Percentiles rank a stretch among this genome's conserved stretches.
These are phyloP conservation scores for Perccottus glenii DNA, from an alignment of 2,113 vertebrate species.

Conservation along the genomic window DNA sequence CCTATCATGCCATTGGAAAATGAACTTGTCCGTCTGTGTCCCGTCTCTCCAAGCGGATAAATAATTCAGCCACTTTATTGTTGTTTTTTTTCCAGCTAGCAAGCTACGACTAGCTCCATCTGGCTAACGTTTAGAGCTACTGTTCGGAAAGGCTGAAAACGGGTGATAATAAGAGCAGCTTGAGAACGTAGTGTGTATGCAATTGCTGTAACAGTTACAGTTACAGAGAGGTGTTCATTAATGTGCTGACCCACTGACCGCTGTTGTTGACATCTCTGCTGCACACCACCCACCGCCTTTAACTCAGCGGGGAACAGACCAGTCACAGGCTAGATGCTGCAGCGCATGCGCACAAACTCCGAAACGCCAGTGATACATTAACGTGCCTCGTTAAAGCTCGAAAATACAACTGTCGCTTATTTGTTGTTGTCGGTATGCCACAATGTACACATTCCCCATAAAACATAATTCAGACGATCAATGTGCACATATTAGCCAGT, in stretches of 20 bases:
- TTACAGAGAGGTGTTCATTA: not conserved
- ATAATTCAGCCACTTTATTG: slow-evolving; percentile 11
- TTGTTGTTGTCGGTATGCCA: not conserved
- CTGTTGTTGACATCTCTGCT: slow-evolving; percentile 61
- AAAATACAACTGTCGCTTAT: not conserved
- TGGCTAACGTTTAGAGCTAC: not conserved
- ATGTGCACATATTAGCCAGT: no score
- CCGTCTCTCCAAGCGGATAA: not conserved
- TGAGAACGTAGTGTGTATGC: accelerated
- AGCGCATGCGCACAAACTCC: slow-evolving; percentile 26
- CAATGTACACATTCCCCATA: no score
- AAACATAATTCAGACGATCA: no score
- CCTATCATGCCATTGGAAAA: not conserved
- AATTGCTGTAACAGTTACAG: not conserved
- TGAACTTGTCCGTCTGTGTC: not conserved
- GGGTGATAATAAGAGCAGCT: not conserved
- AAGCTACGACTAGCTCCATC: slow-evolving; percentile 47
- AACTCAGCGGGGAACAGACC: not conserved
- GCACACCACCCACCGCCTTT: slow-evolving; percentile 27
- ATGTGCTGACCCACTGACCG: slow-evolving; percentile 56
- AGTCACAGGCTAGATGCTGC: not conserved
- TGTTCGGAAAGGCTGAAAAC: not conserved
- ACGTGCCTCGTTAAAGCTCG: not conserved
- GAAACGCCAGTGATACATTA: not conserved
- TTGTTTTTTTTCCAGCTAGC: slow-evolving; percentile 34